Evolutionary conservation across 2,797 vertebrate species (phyloP).

Genomic region (Rhadinocentrus ornatus): DNA sequence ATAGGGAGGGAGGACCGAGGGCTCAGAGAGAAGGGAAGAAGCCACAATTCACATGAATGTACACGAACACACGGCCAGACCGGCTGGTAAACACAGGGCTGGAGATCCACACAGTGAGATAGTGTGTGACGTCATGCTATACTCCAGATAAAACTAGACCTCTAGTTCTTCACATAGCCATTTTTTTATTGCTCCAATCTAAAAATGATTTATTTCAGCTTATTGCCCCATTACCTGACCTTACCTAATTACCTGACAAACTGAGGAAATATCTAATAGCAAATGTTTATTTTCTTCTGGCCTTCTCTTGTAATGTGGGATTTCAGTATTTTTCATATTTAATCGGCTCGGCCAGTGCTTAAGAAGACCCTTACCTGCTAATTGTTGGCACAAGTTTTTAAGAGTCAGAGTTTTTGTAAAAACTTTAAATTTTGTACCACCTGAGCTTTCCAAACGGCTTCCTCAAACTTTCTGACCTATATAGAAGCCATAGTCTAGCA

Average conservation of each 20-base stretch:
- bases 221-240: too few relatives aligned
- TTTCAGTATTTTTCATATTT: neutral
- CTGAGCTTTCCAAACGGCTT: neutral
- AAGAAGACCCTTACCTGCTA: neutral
- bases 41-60: too few relatives aligned
- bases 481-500: neutral
- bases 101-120: too few relatives aligned
- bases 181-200: too few relatives aligned
- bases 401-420: neutral
- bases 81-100: too few relatives aligned
- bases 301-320: neutral
- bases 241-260: constrained; percentile 1
- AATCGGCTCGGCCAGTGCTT: neutral
- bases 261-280: neutral
- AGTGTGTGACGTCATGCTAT: too few relatives aligned
- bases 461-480: neutral
- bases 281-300: neutral
- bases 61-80: too few relatives aligned
- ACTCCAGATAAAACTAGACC: too few relatives aligned
- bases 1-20: too few relatives aligned
- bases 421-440: neutral
- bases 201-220: too few relatives aligned
- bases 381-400: neutral
- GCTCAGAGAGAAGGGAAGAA: too few relatives aligned
- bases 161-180: too few relatives aligned